Evolutionary conservation across 2,888 invertebrate species (phyloP), one percentile per base, ranked within the genome.

Genomic region (Tinea semifulvella): DNA sequence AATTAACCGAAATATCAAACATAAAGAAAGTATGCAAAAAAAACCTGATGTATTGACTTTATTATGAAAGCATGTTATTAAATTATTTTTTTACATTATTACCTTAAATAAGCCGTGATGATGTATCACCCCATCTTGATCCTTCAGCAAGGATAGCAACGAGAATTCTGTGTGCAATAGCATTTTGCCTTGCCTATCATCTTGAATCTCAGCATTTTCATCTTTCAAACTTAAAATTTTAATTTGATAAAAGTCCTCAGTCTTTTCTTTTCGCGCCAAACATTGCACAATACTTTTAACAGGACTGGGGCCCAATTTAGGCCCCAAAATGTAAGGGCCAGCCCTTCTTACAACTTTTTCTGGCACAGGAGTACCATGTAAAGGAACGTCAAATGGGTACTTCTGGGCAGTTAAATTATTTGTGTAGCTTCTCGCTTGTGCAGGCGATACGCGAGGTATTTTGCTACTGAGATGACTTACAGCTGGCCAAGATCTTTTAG

Each of bases 81-180:
- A n/a, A n/a, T n/a, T n/a, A n/a, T n/a, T n/a, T n/a, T n/a, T n/a
- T n/a, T n/a, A n/a, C n/a, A n/a, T n/a, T n/a, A 11, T 50, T 64
- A 89, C 90, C 82, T 89, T 89, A 61, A 88, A 91, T 49, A 91
- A 75, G 25, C 89, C 90, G 72, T 90, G 89, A 58, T 89, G 89
- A 59, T 90, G 89, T 47, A 90, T 85, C 8, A 92, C 88, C 14
- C 91, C 90, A 52, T 86, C 84, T 56, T 88, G 86, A 56, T 87
- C 84, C 46, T 86, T 84, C 18, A 91, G 69, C 44, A 90, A 63
- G 3, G 88, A 88, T 26, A 91, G 67, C 7, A 92, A 65, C 4
- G 89, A 88, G 65, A 88, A 89, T 61, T 92, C 92, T 0, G 90
- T 90, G 55, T 91, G 89, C 11, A 91, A 63, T 17, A 91, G 62